Percentiles rank a stretch among this genome's conserved stretches.
phyloP scores from a whole-genome alignment of 2,797 vertebrate species.

The Gymnocypris eckloni region DNA sequence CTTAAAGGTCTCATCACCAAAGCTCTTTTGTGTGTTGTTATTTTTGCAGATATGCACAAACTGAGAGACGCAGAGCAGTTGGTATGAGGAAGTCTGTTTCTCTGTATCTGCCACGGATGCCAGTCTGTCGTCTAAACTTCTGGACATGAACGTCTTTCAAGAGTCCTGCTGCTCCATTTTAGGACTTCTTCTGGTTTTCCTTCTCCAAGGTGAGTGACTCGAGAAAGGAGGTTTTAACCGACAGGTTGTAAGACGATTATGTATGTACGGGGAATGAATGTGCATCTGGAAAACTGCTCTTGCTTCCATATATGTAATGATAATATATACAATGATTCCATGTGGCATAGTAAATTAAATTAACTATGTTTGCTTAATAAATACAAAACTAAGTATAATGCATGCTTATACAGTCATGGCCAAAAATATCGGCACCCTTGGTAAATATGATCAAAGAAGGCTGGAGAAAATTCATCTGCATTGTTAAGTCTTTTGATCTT shows the following conservation, averaged over 20 bases:
- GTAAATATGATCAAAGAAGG: too few relatives aligned
- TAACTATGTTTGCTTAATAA: not conserved
- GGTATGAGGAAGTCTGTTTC: not conserved
- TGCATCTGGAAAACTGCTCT: not conserved
- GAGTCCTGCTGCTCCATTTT: not conserved
- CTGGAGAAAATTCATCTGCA: too few relatives aligned
- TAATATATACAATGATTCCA: not conserved
- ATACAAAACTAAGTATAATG: not conserved
- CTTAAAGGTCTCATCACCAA: not conserved
- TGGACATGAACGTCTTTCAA: constrained; percentile 4
- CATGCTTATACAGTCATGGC: not conserved
- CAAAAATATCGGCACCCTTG: too few relatives aligned
- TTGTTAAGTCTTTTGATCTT: too few relatives aligned
- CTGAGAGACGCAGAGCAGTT: not conserved
- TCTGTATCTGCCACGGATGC: not conserved
- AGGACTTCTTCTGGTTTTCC: not conserved
- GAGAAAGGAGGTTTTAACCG: not conserved
- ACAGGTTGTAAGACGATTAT: not conserved
- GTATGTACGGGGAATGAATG: not conserved
- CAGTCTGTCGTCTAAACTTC: not conserved
- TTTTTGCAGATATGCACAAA: not conserved
- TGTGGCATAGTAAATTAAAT: not conserved
- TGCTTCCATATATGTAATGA: too few relatives aligned
- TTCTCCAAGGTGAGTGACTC: not conserved
- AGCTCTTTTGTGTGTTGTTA: not conserved